These are phyloP conservation scores for Branchipolynoe longqiensis DNA, from an alignment of 2,888 invertebrate species.

Conservation along the genomic window DNA sequence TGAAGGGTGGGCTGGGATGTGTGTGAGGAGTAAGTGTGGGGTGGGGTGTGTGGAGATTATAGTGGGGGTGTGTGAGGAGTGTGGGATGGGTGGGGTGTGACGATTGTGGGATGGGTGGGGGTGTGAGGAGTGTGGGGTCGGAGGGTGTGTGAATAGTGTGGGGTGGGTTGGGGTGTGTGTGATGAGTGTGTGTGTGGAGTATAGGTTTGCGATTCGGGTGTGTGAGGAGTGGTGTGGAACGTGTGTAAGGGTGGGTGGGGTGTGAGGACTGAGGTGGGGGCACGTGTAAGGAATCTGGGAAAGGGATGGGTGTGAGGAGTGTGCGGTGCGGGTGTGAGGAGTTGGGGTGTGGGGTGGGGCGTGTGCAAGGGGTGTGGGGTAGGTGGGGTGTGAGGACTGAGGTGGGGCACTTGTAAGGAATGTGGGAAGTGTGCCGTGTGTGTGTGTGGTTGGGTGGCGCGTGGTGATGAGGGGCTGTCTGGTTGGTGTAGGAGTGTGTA, in stretches of 20 bases:
- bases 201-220: not conserved
- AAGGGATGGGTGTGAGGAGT: not conserved
- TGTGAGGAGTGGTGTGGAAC: not conserved
- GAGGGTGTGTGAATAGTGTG: too few relatives aligned
- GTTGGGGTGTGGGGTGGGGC: too few relatives aligned
- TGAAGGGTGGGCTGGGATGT: too few relatives aligned
- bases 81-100: too few relatives aligned
- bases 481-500: not conserved
- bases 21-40: too few relatives aligned
- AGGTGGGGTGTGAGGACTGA: not conserved
- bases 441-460: not conserved
- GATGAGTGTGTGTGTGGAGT: not conserved
- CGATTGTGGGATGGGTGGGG: too few relatives aligned
- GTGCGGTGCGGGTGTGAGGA: too few relatives aligned
- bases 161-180: too few relatives aligned
- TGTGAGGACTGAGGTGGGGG: not conserved
- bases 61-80: too few relatives aligned
- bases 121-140: too few relatives aligned
- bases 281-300: not conserved
- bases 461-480: not conserved
- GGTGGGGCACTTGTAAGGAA: not conserved
- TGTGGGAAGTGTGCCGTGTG: not conserved
- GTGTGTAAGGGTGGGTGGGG: not conserved
- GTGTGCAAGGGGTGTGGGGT: too few relatives aligned
- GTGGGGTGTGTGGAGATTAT: too few relatives aligned